Conservation (phyloP, 2,113 vertebrate species). For the Apistogramma diplotaenia region DNA sequence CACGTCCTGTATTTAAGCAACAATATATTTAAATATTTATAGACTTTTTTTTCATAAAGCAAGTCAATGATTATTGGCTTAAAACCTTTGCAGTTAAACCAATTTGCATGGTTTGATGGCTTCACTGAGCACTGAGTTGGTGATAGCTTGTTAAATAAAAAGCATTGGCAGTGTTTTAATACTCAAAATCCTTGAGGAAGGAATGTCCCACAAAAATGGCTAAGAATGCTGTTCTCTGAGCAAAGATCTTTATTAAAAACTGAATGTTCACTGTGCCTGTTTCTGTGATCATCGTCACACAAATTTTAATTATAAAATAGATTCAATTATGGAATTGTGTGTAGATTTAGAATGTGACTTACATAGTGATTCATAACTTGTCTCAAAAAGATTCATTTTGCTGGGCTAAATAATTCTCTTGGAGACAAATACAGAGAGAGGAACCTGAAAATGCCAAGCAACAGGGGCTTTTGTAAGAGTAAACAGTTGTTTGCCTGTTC, state of each 20-base stretch:
- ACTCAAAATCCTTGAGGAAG: neutral
- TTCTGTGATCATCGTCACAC: neutral
- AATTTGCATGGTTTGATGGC: neutral
- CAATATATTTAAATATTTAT: neutral
- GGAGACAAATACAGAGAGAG: neutral
- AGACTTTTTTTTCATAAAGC: neutral
- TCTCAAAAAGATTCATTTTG: no score
- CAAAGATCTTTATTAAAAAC: neutral
- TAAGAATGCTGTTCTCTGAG: neutral
- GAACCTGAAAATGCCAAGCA: neutral
- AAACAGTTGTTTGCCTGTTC: slow-evolving; percentile 32
- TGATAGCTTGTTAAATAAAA: neutral
- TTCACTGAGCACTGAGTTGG: neutral
- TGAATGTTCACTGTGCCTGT: neutral
- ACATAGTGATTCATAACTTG: no score
- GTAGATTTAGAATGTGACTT: neutral
- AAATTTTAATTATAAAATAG: neutral
- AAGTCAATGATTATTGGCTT: neutral
- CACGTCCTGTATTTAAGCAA: neutral
- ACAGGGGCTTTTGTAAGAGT: slow-evolving; percentile 3
- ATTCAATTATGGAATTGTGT: neutral
- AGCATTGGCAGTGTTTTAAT: neutral
- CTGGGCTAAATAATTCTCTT: neutral
- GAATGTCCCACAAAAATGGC: neutral
- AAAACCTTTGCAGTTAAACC: neutral